Evolutionary conservation across 2,113 vertebrate genomes (phyloP).

Genomic region (Empidonax traillii): DNA sequence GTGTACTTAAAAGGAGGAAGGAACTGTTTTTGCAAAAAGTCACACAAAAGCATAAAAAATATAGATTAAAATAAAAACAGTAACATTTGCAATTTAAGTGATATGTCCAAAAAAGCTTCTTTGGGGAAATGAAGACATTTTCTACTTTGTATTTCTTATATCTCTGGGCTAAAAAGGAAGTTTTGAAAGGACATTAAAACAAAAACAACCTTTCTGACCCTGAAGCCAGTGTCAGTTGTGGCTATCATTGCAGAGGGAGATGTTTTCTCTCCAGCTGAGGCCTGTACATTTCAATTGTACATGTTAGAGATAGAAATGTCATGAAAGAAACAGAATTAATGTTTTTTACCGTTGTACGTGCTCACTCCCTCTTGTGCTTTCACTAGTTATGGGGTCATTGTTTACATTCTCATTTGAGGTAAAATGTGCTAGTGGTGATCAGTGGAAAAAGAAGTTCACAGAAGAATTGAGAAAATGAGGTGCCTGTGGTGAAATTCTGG

Average conservation of each 20-base stretch:
- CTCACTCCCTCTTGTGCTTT: not conserved
- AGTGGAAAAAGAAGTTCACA: constrained; percentile 4
- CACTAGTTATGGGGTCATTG: not conserved
- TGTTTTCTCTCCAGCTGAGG: constrained; percentile 18
- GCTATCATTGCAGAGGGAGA: not conserved
- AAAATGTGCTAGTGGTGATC: constrained; percentile 23
- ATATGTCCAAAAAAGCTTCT: not conserved
- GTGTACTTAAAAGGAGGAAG: not conserved
- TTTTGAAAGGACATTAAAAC: not conserved
- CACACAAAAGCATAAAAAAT: not conserved
- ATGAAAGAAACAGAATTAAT: constrained; percentile 4
- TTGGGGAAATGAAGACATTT: not conserved
- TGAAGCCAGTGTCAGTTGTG: not conserved
- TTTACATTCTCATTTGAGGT: constrained; percentile 49
- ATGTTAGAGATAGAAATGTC: constrained; percentile 8
- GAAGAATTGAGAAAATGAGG: constrained; percentile 29
- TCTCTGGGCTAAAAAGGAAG: not conserved
- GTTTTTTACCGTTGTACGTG: not conserved
- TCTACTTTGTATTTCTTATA: not conserved
- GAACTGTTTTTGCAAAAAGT: not conserved
- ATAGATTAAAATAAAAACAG: not conserved
- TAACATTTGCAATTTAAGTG: not conserved
- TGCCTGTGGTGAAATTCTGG: constrained; percentile 55
- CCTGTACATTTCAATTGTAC: not conserved
- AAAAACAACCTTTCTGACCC: not conserved